Base-by-base conservation (phyloP, 2,888 invertebrate species). In the Oxytorus armatus region DNA sequence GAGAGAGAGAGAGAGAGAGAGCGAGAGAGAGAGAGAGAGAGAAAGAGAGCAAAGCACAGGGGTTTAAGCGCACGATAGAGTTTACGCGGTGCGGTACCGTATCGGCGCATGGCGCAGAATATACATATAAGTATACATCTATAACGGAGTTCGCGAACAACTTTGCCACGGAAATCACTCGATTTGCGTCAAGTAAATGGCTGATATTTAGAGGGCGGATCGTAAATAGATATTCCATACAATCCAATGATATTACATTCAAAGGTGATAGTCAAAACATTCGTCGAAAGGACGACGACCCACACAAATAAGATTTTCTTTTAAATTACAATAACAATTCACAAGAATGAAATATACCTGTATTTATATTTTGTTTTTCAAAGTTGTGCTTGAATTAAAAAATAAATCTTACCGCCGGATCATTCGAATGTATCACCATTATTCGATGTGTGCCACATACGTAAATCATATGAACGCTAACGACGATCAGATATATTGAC, bases 151-250 rank as follows among this genome's bases (percentile, higher is more conserved):
- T 84, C 65, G 66, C 33, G 42, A 53, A 74, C 77, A 84, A 81
- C 81, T 84, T 84, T 74, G 77, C 63, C 66, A 69, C 81, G 76
- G 77, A 80, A 81, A 82, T 84, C 84, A 78, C 70, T 77, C 70
- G 84, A 82, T 82, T 82, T 84, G 82, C 69, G 77, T 79, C 74
- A 33, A 79, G 76, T 70, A 81, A 81, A 74, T 81, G 73, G 69
- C 66, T 74, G 79, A 74, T 79, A 81, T 80, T 81, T 65, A 66
- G 63, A 57, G 39, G 36, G 57, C 23, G 72, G 51, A 29, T 57
- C 39, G 36, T 49, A 68, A 53, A 74, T 73, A 53, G 33, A 70
- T 33, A 51, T 59, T 57, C 5, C 47, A 21, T 63, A 44, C 14
- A 73, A 33, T 47, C n/a, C 57, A 33, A 36, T 14, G 70, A 72